phyloP scores from a whole-genome alignment of 2,888 invertebrate genomes.

The Emmelina monodactyla region DNA sequence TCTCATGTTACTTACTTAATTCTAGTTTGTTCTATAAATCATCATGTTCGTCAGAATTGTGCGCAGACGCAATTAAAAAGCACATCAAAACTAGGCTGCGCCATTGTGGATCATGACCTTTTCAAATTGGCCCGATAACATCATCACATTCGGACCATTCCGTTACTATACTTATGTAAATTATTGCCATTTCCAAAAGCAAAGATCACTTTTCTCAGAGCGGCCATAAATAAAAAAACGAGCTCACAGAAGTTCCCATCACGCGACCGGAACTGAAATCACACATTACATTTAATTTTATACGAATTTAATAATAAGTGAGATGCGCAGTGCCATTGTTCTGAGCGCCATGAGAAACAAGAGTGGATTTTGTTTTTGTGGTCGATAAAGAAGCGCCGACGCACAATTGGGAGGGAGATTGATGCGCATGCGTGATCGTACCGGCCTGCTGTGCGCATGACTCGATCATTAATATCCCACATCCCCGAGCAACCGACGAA shows the following conservation, averaged over 20 bases:
- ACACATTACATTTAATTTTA: constrained; percentile 65
- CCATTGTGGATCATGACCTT: background rate
- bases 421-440: constrained; percentile 49
- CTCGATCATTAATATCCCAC: constrained; percentile 54
- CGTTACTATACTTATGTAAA: constrained; percentile 7
- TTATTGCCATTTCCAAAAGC: constrained; percentile 11
- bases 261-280: constrained; percentile 59
- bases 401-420: constrained; percentile 49
- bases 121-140: constrained; percentile 1
- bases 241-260: constrained; percentile 54
- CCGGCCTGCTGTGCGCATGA: constrained; percentile 47
- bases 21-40: too few species aligned
- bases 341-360: constrained; percentile 54
- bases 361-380: constrained; percentile 44
- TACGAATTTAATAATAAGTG: constrained; percentile 65
- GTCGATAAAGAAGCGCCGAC: constrained; percentile 62
- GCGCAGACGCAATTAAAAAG: background rate
- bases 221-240: constrained; percentile 35
- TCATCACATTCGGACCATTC: background rate
- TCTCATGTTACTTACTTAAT: too few species aligned
- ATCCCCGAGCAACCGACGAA: constrained; percentile 30
- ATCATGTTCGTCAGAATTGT: too few species aligned
- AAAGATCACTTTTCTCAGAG: constrained; percentile 17
- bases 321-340: constrained; percentile 54
- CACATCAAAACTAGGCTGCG: background rate